Evolutionary conservation across 2,113 vertebrate genomes (phyloP).

Genomic region (Zootoca vivipara): DNA sequence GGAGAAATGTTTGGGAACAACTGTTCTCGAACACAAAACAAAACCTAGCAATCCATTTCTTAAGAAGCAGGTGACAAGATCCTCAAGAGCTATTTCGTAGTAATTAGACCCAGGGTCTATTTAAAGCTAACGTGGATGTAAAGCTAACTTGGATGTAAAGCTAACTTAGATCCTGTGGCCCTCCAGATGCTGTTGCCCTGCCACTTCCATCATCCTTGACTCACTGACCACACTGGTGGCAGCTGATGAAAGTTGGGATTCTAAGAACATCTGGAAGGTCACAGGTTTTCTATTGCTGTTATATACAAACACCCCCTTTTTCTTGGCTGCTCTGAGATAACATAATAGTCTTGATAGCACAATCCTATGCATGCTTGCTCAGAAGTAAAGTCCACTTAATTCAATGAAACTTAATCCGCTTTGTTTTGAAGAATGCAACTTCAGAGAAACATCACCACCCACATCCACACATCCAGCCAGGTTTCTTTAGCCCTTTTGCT

Average conservation of each 20-base stretch:
- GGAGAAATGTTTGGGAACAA: not conserved
- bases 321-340: not conserved
- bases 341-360: not conserved
- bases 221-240: no score
- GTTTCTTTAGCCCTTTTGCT: not conserved
- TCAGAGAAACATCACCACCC: not conserved
- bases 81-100: not conserved
- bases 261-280: not conserved
- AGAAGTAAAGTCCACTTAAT: not conserved
- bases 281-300: not conserved
- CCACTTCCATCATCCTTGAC: not conserved
- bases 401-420: not conserved
- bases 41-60: not conserved
- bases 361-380: not conserved
- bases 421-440: not conserved
- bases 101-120: not conserved
- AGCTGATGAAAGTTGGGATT: not conserved
- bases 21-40: not conserved
- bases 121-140: no score
- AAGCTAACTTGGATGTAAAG: no score
- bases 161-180: not conserved
- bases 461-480: no score
- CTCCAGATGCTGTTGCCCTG: not conserved
- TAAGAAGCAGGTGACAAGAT: not conserved
- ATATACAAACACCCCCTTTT: not conserved